Conservation (phyloP, 2,797 vertebrate genomes). For the Chelon auratus region DNA sequence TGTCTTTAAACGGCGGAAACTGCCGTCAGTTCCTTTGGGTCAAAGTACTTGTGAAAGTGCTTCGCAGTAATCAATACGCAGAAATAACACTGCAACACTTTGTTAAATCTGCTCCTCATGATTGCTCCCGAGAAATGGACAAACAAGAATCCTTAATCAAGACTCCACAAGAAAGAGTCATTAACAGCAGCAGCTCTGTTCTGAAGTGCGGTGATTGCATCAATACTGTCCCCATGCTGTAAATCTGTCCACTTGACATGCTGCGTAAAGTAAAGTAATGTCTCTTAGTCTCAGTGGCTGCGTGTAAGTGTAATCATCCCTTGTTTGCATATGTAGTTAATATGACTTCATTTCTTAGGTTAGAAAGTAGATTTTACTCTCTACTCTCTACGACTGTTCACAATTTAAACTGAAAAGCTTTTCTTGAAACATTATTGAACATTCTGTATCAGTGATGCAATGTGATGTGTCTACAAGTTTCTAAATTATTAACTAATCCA, state of each 20-base stretch:
- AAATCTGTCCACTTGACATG: not conserved
- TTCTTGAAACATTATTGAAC: not conserved
- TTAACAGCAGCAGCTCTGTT: conserved; percentile 7
- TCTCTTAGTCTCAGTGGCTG: not conserved
- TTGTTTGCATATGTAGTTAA: no score
- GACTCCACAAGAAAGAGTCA: conserved; percentile 4
- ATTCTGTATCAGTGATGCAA: not conserved
- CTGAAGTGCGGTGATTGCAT: conserved; percentile 31
- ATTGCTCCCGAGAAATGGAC: conserved; percentile 1
- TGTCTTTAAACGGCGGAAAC: not conserved
- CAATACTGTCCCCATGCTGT: conserved; percentile 6
- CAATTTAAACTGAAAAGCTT: not conserved
- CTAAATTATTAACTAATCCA: not conserved
- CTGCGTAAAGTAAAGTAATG: not conserved
- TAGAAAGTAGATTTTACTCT: no score
- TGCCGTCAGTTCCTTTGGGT: not conserved
- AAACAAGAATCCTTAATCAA: conserved; percentile 24
- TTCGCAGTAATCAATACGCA: conserved; percentile 1
- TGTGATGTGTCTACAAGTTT: not conserved
- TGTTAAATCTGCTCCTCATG: not conserved
- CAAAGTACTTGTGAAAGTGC: conserved; percentile 2
- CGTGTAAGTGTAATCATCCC: no score
- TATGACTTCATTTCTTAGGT: no score
- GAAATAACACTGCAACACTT: not conserved
- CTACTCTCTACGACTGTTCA: no score